Conservation (phyloP, 2,888 invertebrate species). For the Stenoptilia bipunctidactyla region DNA sequence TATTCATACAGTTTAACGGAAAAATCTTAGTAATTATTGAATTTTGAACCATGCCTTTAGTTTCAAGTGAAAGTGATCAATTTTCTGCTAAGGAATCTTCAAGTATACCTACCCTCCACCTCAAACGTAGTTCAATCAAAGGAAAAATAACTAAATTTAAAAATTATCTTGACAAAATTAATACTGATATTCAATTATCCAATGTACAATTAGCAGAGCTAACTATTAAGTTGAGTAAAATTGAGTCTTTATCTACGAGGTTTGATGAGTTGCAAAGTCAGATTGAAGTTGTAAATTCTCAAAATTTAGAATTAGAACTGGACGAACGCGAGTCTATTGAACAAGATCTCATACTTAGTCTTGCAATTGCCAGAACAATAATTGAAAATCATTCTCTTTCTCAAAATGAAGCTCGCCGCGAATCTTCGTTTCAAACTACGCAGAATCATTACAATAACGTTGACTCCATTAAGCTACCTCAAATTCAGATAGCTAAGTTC, state of each 20-base stretch:
- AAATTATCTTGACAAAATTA: conserved; percentile 5
- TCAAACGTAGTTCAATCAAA: conserved; percentile 9
- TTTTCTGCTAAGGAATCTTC: no score
- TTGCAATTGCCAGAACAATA: conserved; percentile 4
- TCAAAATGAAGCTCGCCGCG: conserved; percentile 3
- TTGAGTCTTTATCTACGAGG: conserved; percentile 5
- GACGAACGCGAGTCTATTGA: conserved; percentile 8
- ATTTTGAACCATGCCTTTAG: no score
- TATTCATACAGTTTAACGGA: no score
- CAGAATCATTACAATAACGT: conserved; percentile 4
- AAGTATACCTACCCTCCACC: no score
- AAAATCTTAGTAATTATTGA: no score
- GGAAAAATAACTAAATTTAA: conserved; percentile 13
- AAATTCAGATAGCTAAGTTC: conserved; percentile 13
- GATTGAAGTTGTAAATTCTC: conserved; percentile 10
- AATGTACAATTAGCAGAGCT: conserved; percentile 7
- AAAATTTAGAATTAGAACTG: conserved; percentile 3
- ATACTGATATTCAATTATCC: not conserved
- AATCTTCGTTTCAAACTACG: conserved; percentile 3
- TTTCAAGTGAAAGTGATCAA: no score
- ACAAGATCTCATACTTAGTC: conserved; percentile 3
- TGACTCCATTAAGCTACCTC: conserved; percentile 7
- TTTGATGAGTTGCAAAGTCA: conserved; percentile 10
- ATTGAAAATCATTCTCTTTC: not conserved
- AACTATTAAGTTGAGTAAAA: conserved; percentile 7